These are phyloP conservation scores for Balaenoptera acutorostrata DNA, from an alignment of 2,113 vertebrate genomes.

Conservation along the genomic window DNA sequence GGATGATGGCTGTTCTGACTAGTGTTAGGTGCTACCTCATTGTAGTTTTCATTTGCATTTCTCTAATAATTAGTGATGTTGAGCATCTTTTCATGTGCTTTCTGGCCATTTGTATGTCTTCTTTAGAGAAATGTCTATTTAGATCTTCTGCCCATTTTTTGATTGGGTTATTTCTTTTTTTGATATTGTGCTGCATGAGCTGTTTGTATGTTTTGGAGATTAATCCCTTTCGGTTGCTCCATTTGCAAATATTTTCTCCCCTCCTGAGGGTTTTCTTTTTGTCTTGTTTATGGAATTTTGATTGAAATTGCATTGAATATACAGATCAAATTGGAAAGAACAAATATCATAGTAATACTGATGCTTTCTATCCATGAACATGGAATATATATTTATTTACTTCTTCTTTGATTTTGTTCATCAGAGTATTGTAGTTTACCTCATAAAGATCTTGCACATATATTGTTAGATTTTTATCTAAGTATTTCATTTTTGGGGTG, in stretches of 20 bases:
- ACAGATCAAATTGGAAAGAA: not conserved
- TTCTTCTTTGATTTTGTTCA: not conserved
- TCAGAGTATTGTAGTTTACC: not conserved
- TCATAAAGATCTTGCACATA: not conserved
- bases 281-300: not conserved
- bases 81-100: not conserved
- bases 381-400: not conserved
- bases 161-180: not conserved
- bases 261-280: not conserved
- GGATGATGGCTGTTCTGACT: not conserved
- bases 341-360: not conserved
- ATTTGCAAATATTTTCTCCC: not conserved
- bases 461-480: not conserved
- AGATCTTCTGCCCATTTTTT: not conserved
- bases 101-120: too few species aligned
- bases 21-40: not conserved
- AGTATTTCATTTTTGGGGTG: not conserved
- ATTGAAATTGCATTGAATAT: not conserved
- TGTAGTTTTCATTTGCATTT: not conserved
- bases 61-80: not conserved
- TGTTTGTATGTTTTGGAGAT: not conserved
- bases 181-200: not conserved
- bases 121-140: not conserved
- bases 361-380: not conserved
- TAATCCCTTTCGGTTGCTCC: not conserved